Evolutionary conservation across 2,113 vertebrate genomes (phyloP).

Genomic region (Reinhardtius hippoglossoides): DNA sequence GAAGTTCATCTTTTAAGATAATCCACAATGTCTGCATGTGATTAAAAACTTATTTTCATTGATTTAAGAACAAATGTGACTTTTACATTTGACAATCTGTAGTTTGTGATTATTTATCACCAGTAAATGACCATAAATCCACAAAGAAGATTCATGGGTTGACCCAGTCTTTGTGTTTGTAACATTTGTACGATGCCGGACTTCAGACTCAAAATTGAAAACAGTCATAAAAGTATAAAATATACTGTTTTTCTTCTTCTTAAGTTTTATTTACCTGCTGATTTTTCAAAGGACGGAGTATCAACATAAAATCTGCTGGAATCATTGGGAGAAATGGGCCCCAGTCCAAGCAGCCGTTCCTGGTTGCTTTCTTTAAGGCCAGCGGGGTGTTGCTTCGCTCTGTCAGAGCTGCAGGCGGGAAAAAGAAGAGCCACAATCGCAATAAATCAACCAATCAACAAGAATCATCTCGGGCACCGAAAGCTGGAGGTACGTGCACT

Average conservation of each 20-base stretch:
- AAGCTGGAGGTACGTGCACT: constrained; percentile 85
- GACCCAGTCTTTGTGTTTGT: not conserved
- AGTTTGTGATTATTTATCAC: not conserved
- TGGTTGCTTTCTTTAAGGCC: constrained; percentile 99
- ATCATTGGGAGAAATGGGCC: constrained; percentile 94
- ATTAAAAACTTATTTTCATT: constrained; percentile 6
- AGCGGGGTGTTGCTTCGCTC: constrained; percentile 97
- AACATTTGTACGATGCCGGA: not conserved
- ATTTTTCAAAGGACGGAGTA: constrained; percentile 87
- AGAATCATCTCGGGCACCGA: constrained; percentile 88
- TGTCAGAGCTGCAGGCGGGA: constrained; percentile 91
- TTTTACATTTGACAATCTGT: not conserved
- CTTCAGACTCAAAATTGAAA: not conserved
- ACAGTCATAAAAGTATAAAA: constrained; percentile 20
- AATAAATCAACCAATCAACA: constrained; percentile 92
- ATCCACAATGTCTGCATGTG: constrained; percentile 8
- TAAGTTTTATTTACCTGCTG: constrained; percentile 37
- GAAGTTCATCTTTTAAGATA: constrained; percentile 10
- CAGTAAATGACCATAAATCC: constrained; percentile 18
- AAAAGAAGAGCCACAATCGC: constrained; percentile 93
- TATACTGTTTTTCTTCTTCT: not conserved
- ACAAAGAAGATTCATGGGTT: constrained; percentile 7
- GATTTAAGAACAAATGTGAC: not conserved
- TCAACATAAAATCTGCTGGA: constrained; percentile 95
- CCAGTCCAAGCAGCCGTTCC: constrained; percentile 97